Conservation (phyloP, 2,797 vertebrate genomes). For the Anabas testudineus region DNA sequence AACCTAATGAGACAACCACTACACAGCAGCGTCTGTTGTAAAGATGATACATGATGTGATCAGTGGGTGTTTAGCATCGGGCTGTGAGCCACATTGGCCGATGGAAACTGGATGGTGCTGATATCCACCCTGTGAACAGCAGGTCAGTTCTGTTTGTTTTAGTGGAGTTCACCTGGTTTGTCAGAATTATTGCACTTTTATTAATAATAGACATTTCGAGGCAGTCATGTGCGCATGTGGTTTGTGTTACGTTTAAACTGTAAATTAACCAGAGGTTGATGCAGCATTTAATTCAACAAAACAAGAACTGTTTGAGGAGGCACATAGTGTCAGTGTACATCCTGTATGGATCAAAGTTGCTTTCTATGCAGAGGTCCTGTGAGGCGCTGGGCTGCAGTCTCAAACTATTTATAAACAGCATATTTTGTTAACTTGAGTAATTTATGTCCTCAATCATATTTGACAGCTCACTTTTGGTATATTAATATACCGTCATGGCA, state of each 20-base stretch:
- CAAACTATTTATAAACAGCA: slow-evolving; percentile 53
- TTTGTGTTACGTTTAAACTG: slow-evolving; percentile 19
- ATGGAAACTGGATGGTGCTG: neutral
- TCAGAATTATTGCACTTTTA: slow-evolving; percentile 67
- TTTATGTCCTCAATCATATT: slow-evolving; percentile 36
- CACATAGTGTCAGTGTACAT: slow-evolving; percentile 9
- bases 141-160: slow-evolving; percentile 4
- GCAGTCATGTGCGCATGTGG: slow-evolving; percentile 10
- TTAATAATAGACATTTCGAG: slow-evolving; percentile 45
- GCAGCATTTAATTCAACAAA: slow-evolving; percentile 8
- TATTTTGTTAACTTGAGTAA: slow-evolving; percentile 46
- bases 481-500: slow-evolving; percentile 31
- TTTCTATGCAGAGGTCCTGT: slow-evolving; percentile 48
- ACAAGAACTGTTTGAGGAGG: slow-evolving; percentile 33
- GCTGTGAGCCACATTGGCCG: slow-evolving; percentile 29
- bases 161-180: slow-evolving; percentile 10
- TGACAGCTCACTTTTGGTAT: slow-evolving; percentile 50
- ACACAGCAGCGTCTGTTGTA: neutral
- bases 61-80: neutral
- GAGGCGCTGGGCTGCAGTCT: slow-evolving; percentile 28
- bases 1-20: too few species aligned
- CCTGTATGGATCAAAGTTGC: slow-evolving; percentile 30
- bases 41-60: neutral
- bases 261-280: neutral
- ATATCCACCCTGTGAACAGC: neutral